Evolutionary conservation across 2,113 vertebrate species (phyloP).

Genomic region (Leptosomus discolor): DNA sequence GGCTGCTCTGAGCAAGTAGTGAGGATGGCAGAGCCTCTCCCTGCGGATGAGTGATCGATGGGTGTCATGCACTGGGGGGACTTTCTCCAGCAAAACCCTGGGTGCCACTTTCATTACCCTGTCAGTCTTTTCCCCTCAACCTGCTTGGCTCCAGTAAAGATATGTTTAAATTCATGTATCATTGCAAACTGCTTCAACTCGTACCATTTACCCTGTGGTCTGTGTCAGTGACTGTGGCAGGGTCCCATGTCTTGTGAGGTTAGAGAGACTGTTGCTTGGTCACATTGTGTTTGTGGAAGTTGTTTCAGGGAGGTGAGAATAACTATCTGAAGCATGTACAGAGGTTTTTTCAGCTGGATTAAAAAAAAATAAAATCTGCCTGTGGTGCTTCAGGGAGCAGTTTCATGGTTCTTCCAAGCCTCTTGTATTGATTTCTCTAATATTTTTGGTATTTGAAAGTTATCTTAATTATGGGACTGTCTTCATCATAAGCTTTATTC

Average conservation of each 20-base stretch:
- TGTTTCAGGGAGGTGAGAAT: background rate
- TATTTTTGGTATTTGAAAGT: background rate
- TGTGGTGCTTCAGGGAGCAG: background rate
- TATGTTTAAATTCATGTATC: background rate
- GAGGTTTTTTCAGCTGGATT: background rate
- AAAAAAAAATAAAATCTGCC: background rate
- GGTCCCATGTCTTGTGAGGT: background rate
- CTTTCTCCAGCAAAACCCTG: background rate
- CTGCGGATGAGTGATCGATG: rapidly evolving
- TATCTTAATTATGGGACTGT: background rate
- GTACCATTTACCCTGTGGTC: background rate
- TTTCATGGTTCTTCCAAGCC: background rate
- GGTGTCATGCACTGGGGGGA: background rate
- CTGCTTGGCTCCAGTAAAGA: background rate
- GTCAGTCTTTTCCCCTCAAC: background rate
- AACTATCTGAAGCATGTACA: background rate
- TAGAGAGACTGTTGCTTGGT: rapidly evolving
- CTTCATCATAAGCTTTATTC: background rate
- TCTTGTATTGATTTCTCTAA: background rate
- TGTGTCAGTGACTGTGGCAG: rapidly evolving
- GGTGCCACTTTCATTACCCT: background rate
- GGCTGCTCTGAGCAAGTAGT: background rate
- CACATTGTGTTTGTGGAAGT: background rate
- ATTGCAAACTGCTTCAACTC: background rate
- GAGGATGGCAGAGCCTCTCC: background rate